Percentiles rank a stretch among this genome's conserved stretches.
These are phyloP conservation scores for Isaurus tuberculatus DNA, from an alignment of 92 coral and sea anemone species.

Conservation along the genomic window DNA sequence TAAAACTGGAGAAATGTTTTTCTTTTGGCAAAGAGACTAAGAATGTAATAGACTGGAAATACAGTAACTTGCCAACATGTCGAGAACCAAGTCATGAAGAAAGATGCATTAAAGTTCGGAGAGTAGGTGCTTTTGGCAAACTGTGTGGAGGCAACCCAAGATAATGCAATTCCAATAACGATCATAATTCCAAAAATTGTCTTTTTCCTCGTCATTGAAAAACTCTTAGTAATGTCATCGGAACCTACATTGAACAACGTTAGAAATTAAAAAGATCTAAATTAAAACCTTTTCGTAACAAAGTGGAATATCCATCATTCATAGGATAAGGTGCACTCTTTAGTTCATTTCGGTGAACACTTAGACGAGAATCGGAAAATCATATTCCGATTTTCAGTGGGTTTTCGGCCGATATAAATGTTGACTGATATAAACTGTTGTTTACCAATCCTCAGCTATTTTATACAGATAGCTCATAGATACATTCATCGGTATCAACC, in stretches of 20 bases:
- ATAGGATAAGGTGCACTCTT: too few relatives aligned
- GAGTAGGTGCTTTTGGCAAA: conserved; percentile 69
- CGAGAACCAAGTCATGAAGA: conserved; percentile 62
- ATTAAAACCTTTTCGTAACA: neutral
- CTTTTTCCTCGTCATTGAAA: conserved; percentile 22
- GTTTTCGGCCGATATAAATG: too few relatives aligned
- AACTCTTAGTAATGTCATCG: neutral
- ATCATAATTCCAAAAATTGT: conserved; percentile 47
- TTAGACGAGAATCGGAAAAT: too few relatives aligned
- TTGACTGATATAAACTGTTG: too few relatives aligned
- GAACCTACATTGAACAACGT: neutral
- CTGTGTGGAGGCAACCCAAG: conserved; percentile 63
- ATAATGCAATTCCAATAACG: conserved; percentile 57
- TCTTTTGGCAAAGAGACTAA: conserved; percentile 8
- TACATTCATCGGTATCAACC: too few relatives aligned
- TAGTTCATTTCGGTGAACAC: too few relatives aligned
- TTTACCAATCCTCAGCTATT: too few relatives aligned
- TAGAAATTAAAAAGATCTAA: neutral
- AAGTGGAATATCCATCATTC: too few relatives aligned
- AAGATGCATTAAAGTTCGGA: conserved; percentile 53
- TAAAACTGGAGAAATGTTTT: conserved; percentile 18
- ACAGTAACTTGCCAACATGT: conserved; percentile 53
- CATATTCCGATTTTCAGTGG: too few relatives aligned
- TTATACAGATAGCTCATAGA: too few relatives aligned
- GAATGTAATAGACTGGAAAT: conserved; percentile 46